A percentile compares a stretch with the other conserved stretches of the same genome.
Evolutionary conservation across 2,888 invertebrate species (phyloP).

Genomic region (Eudemis profundana): DNA sequence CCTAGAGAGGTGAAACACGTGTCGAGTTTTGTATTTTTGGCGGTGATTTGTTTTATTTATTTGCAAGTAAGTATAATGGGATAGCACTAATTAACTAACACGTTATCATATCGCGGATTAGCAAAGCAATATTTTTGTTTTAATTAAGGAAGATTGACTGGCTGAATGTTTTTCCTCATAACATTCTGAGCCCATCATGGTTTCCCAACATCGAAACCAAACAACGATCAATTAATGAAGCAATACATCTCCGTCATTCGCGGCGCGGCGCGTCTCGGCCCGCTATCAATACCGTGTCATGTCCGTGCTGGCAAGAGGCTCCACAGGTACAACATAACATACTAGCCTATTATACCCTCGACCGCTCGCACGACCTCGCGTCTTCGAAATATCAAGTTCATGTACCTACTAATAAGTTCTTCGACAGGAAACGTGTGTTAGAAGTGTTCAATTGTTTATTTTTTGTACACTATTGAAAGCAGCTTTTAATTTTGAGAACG

Average conservation of each 20-base stretch:
- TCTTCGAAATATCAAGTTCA: constrained; percentile 49
- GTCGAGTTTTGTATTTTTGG: no score
- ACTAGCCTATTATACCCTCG: constrained; percentile 50
- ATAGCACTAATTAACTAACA: no score
- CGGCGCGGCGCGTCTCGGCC: constrained; percentile 54
- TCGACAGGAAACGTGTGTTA: constrained; percentile 24
- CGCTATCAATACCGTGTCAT: constrained; percentile 57
- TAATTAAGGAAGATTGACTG: constrained; percentile 25
- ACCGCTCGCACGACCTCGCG: constrained; percentile 51
- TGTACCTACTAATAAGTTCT: constrained; percentile 27
- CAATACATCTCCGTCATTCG: constrained; percentile 65
- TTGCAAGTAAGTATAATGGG: no score
- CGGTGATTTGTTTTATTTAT: no score
- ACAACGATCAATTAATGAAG: constrained; percentile 64
- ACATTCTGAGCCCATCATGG: constrained; percentile 35
- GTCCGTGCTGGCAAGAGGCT: constrained; percentile 49
- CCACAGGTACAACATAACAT: constrained; percentile 45
- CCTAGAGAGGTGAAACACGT: no score
- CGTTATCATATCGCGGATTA: no score
- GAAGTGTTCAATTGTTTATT: constrained; percentile 28
- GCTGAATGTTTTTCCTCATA: constrained; percentile 25
- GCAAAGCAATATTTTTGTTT: no score
- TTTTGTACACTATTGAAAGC: constrained; percentile 12
- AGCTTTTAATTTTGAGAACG: constrained; percentile 41
- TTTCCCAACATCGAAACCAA: constrained; percentile 49